phyloP scores from a whole-genome alignment of 2,797 vertebrate genomes.

The Centroberyx gerrardi region DNA sequence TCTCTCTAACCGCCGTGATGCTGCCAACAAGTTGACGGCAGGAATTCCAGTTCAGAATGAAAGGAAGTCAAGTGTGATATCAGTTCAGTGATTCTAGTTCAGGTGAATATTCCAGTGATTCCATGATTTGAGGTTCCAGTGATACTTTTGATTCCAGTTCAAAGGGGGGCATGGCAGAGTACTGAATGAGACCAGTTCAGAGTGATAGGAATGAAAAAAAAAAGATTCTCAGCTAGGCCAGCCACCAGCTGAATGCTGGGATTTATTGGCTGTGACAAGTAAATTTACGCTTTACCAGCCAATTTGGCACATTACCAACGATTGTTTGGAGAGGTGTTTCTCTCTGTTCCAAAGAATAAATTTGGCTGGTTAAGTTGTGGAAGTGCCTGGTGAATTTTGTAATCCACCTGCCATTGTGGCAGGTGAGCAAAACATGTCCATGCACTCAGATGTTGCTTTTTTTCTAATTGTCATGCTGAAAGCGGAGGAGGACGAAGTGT shows the following conservation, averaged over 20 bases:
- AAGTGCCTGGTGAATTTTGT: constrained; percentile 35
- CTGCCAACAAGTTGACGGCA: constrained; percentile 17
- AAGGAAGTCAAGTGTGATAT: constrained; percentile 20
- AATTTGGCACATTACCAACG: constrained; percentile 34
- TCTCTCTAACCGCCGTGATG: constrained; percentile 17
- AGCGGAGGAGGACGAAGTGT: constrained; percentile 46
- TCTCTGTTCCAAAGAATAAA: constrained; percentile 25
- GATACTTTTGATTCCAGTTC: constrained; percentile 24
- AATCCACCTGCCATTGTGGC: constrained; percentile 21
- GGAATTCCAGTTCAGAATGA: constrained; percentile 25
- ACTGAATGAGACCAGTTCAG: constrained; percentile 26
- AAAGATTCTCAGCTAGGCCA: neutral
- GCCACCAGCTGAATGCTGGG: constrained; percentile 33
- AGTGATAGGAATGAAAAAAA: constrained; percentile 14
- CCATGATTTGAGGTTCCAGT: constrained; percentile 33
- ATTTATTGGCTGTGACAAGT: constrained; percentile 41
- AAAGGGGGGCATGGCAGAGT: constrained; percentile 12
- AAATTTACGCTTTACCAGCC: constrained; percentile 23
- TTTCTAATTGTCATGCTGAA: constrained; percentile 25
- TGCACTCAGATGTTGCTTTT: constrained; percentile 32
- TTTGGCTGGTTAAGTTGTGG: constrained; percentile 32
- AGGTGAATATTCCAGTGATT: constrained; percentile 13
- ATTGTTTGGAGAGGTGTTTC: constrained; percentile 22
- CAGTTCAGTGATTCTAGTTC: neutral
- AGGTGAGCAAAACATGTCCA: constrained; percentile 40